phyloP scores from a whole-genome alignment of 1,140 invertebrate species.

The Tetraneura akinire region DNA sequence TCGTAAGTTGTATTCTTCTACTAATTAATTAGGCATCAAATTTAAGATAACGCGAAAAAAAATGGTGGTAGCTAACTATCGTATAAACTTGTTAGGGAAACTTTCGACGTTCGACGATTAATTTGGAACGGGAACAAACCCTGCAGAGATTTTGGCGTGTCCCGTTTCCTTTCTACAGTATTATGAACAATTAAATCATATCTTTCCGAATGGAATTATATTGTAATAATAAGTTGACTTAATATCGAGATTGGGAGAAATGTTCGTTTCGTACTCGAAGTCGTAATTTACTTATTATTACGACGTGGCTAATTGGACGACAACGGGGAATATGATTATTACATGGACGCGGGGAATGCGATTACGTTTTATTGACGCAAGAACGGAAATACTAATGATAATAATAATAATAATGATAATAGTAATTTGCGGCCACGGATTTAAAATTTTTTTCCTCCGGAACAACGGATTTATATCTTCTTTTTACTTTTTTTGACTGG shows the following conservation, averaged over 20 bases:
- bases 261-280: background rate
- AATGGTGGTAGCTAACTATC: too few species aligned
- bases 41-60: background rate
- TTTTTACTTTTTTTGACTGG: too few species aligned
- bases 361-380: background rate
- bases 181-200: background rate
- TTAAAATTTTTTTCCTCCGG: too few species aligned
- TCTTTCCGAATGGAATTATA: background rate
- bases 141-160: too few species aligned
- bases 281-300: too few species aligned
- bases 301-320: background rate
- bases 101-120: background rate
- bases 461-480: too few species aligned
- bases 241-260: background rate
- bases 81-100: background rate
- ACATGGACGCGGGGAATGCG: background rate
- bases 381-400: background rate
- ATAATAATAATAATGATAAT: too few species aligned
- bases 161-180: background rate
- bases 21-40: background rate
- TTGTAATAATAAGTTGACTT: constrained; percentile 1
- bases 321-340: background rate
- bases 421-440: too few species aligned
- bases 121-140: background rate
- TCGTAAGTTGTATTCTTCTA: too few species aligned